Base-by-base conservation (phyloP, 2,888 invertebrate genomes). In the Xanthia icteritia region DNA sequence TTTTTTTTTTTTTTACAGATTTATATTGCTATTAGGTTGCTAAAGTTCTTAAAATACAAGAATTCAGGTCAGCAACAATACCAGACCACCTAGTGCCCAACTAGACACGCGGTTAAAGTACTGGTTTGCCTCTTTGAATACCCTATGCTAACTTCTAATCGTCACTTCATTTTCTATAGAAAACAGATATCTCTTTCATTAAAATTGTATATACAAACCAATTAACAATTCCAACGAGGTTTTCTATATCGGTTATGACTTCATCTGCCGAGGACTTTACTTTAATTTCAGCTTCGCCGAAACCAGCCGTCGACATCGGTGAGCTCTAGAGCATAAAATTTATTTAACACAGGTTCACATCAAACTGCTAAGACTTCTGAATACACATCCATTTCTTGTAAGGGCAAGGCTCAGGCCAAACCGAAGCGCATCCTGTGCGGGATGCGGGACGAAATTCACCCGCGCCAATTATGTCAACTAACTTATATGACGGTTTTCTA, bases 181-280 rank as follows among this genome's bases (percentile, higher is more conserved):
- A n/a, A n/a, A n/a, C n/a, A n/a, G n/a, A n/a, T 11, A 39, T 17
- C 11, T 27, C 3, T 48, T 27, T 48, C 3, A 61, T 20, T 36
- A 11, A 15, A 23, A 51, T 5, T 54, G 9, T 17, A 36, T 68
- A n/a, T 45, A 73, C 92, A 87, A 86, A 96, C 96, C 96, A 96
- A 45, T 95, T 91, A 0, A 96, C 95, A 60, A 93, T 95, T 8
- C 90, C 91, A 0, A 95, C 93, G 0, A 97, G 94, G 20, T 93
- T 91, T 54, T 89, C 85, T 54, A 97, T 95, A 68, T 96, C 96
- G 0, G 84, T 79, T 5, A 92, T 93, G 8, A 97, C 93, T 85
- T 96, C 96, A 2, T 93, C 92, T 0, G 94, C 93, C 0, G 94
- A 93, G 0, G 93, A 88, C 73, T 92, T 92, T 64, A 0, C 1